These are phyloP conservation scores for Mesopsocus fuscifrons DNA, from an alignment of 2,888 invertebrate species.

Conservation along the genomic window DNA sequence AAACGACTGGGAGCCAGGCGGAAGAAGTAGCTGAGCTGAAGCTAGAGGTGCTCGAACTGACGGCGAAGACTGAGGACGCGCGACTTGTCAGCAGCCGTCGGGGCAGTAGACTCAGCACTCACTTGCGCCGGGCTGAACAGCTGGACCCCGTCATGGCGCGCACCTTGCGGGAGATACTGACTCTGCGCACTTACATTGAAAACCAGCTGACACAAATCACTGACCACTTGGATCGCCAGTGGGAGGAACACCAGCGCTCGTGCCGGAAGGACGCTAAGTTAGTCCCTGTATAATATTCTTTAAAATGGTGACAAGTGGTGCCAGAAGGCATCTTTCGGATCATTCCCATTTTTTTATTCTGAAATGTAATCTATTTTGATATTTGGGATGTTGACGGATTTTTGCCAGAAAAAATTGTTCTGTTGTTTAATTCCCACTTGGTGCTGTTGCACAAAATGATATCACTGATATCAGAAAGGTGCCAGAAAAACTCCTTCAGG, in stretches of 20 bases:
- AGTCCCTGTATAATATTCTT: too few species aligned
- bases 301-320: too few species aligned
- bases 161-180: slow-evolving; percentile 46
- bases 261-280: slow-evolving; percentile 24
- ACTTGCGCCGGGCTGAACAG: slow-evolving; percentile 24
- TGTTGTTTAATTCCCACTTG: neutral
- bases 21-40: slow-evolving; percentile 36
- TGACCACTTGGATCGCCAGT: slow-evolving; percentile 52
- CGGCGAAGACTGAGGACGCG: slow-evolving; percentile 36
- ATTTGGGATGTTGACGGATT: slow-evolving; percentile 5
- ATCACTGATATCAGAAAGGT: too few species aligned
- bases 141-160: slow-evolving; percentile 47
- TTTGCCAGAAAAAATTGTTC: slow-evolving; percentile 9
- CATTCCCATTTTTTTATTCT: too few species aligned
- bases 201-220: slow-evolving; percentile 54
- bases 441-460: too few species aligned
- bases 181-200: slow-evolving; percentile 49
- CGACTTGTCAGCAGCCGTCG: slow-evolving; percentile 23
- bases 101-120: slow-evolving; percentile 20
- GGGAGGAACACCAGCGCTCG: slow-evolving; percentile 43
- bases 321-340: too few species aligned
- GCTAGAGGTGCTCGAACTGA: slow-evolving; percentile 29
- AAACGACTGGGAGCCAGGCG: slow-evolving; percentile 36
- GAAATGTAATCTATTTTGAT: slow-evolving; percentile 8
- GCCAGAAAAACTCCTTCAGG: too few species aligned